phyloP scores from a whole-genome alignment of 1,140 invertebrate species.

The Aphidius gifuensis region DNA sequence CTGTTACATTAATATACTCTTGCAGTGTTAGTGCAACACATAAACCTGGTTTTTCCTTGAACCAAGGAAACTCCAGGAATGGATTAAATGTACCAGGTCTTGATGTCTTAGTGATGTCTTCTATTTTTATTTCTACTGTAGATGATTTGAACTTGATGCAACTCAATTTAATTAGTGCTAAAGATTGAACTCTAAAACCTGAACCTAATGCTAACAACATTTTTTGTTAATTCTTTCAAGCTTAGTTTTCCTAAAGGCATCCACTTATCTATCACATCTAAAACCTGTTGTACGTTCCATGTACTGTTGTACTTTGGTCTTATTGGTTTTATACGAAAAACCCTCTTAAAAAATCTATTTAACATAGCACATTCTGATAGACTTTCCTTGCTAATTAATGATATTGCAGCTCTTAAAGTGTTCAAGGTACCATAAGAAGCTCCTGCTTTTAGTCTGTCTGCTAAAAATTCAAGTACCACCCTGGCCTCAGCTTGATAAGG shows the following conservation, averaged over 20 bases:
- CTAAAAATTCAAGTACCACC: slow-evolving; percentile 3
- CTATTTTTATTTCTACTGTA: slow-evolving; percentile 1
- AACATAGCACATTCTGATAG: slow-evolving; percentile 8
- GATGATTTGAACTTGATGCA: neutral
- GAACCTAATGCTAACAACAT: slow-evolving; percentile 4
- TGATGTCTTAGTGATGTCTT: slow-evolving; percentile 2
- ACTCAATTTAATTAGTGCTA: neutral
- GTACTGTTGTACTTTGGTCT: slow-evolving; percentile 1
- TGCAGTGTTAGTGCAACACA: neutral
- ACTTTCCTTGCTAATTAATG: slow-evolving; percentile 7
- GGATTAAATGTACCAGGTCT: neutral
- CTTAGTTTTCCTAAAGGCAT: neutral
- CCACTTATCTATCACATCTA: neutral
- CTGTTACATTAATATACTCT: slow-evolving; percentile 1
- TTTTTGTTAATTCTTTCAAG: slow-evolving; percentile 7
- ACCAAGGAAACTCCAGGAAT: neutral
- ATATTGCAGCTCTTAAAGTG: slow-evolving; percentile 10
- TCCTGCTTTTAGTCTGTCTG: slow-evolving; percentile 11
- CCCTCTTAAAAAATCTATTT: slow-evolving; percentile 12
- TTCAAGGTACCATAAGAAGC: slow-evolving; percentile 10
- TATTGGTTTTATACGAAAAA: slow-evolving; percentile 4
- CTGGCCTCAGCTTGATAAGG: neutral
- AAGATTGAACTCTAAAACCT: slow-evolving; percentile 3
- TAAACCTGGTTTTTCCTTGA: slow-evolving; percentile 8
- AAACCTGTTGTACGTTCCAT: slow-evolving; percentile 10